Base-by-base conservation (phyloP, 1,140 invertebrate species). In the Caenorhabditis tropicalis region DNA sequence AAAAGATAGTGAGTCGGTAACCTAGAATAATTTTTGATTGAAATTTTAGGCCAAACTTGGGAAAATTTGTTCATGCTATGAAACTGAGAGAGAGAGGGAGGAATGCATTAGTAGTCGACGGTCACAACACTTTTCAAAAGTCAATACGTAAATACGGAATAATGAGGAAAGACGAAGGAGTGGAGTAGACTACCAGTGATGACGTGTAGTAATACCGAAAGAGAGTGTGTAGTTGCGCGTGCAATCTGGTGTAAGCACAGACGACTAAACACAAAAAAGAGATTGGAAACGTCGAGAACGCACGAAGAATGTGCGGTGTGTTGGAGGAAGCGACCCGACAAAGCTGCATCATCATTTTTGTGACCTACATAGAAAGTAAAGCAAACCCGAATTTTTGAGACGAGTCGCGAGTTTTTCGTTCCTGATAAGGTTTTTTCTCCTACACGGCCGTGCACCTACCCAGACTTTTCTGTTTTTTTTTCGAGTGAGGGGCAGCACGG, bases 161-260 rank as follows among this genome's bases (percentile, higher is more conserved):
- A 74, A 74, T 43, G 65, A 46, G n/a, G 33, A 15, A 15, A 33
- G 58, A 10, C 31, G 33, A 74, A 74, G 43, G 36, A 74, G 36
- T 31, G n/a, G n/a, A 24, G 36, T n/a, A 74, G n/a, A 10, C 36
- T 15, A 74, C n/a, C n/a, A 43, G 33, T n/a, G 65, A 74, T 74
- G 65, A 74, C 65, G 65, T 74, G 65, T 74, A 74, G 65, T 74
- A 74, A 74, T 74, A 74, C 65, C 65, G n/a, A 43, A 74, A 74
- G 65, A 43, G 58, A 65, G 65, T 43, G 65, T 74, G 65, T 74
- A 46, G 65, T 74, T 74, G 65, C 65, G 65, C 65, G 65, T 74
- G 21, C n/a, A 46, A 43, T 74, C 6, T 24, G 65, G n/a, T 43
- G 65, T 31, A 74, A 43, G 27, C 65, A 43, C 65, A 65, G 58